Conservation (phyloP, 2,888 invertebrate species). For the Dusona sp. region DNA sequence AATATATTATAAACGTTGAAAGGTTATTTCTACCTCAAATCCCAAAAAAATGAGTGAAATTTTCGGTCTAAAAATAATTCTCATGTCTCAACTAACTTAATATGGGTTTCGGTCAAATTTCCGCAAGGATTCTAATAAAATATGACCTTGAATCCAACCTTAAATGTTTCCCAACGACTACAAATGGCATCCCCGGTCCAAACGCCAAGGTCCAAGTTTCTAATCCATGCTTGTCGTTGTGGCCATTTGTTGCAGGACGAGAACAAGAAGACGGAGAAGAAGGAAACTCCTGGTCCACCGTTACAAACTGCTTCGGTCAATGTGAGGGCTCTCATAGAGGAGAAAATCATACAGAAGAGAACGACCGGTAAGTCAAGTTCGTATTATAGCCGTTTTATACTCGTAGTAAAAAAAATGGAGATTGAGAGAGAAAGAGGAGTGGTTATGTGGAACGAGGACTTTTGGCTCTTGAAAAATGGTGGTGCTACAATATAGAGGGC, state of each 20-base stretch:
- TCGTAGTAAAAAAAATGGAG: constrained; percentile 25
- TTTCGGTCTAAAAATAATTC: background rate
- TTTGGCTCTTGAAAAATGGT: constrained; percentile 45
- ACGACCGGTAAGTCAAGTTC: constrained; percentile 85
- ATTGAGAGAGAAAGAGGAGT: background rate
- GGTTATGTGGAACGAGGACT: constrained; percentile 3
- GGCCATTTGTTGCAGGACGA: constrained; percentile 88
- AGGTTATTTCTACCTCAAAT: background rate
- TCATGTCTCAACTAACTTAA: background rate
- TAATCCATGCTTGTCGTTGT: background rate
- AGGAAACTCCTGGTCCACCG: constrained; percentile 93
- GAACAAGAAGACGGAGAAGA: constrained; percentile 94
- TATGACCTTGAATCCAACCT: background rate
- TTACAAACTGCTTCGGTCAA: constrained; percentile 97
- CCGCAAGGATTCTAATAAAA: background rate
- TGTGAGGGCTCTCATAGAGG: constrained; percentile 95
- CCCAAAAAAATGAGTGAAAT: background rate
- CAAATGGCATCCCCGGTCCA: background rate
- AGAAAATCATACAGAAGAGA: constrained; percentile 96
- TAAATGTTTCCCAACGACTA: background rate
- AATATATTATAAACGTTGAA: background rate
- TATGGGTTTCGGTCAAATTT: background rate
- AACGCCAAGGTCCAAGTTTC: background rate
- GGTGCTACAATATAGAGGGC: constrained; percentile 5
- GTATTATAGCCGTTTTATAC: constrained; percentile 29